Percentiles rank a stretch among this genome's conserved stretches.
phyloP scores from a whole-genome alignment of 2,113 vertebrate species.

The Muscicapa adusta region DNA sequence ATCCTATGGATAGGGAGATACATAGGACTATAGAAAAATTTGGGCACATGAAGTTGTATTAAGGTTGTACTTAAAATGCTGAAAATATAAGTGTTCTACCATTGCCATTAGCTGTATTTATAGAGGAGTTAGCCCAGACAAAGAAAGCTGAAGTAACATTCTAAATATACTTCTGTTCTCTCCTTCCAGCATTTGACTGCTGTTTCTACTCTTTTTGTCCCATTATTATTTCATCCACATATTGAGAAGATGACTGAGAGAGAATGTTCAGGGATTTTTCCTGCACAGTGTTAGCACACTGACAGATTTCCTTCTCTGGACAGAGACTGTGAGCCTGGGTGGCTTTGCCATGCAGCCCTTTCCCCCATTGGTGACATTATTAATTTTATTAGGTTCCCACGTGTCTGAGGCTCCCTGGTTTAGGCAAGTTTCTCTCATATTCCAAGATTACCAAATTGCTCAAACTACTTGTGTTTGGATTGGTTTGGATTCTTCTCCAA shows the following conservation, averaged over 20 bases:
- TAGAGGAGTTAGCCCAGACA: background rate
- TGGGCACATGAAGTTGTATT: background rate
- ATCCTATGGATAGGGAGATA: background rate
- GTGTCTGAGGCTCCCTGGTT: background rate
- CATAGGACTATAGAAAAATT: background rate
- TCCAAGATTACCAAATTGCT: background rate
- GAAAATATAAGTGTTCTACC: background rate
- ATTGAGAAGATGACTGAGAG: background rate
- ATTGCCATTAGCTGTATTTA: background rate
- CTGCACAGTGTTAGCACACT: background rate
- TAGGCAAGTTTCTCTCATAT: background rate
- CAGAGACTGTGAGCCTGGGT: background rate
- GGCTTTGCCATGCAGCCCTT: background rate
- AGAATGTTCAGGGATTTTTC: background rate
- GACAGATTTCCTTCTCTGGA: background rate
- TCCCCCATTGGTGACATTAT: fast-evolving
- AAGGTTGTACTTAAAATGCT: background rate
- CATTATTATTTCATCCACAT: background rate
- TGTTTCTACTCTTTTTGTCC: background rate
- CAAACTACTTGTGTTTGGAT: background rate
- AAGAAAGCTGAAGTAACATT: background rate
- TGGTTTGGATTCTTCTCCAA: background rate
- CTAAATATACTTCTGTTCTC: background rate
- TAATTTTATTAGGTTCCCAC: background rate
- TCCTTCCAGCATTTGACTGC: background rate